Evolutionary conservation across 2,113 vertebrate species (phyloP), one percentile per base, ranked within the genome.

Genomic region (Cebus imitator): DNA sequence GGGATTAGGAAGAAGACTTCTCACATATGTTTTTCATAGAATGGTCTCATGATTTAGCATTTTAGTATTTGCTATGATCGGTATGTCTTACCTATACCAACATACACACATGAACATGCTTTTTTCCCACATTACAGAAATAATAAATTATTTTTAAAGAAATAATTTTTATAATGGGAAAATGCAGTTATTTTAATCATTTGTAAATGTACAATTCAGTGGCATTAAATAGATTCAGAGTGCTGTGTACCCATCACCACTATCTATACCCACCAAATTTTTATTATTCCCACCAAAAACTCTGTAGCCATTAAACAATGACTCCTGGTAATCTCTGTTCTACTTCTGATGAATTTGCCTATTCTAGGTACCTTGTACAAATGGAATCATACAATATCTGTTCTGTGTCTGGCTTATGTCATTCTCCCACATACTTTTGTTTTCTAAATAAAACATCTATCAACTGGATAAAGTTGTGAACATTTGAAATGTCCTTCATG

Each of bases 401-500:
- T 83, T 40, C 48, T 87, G 32, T 92, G 35, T 73, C 61, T 75
- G 78, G 18, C 5, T 61, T 86, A 55, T 57, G 23, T 48, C 93
- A 94, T 12, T 75, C 8, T 76, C 35, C 37, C 50, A 87, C 0
- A 2, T 43, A 40, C 40, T 87, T 89, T 82, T 64, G 55, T 72
- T 72, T 18, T 48, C 45, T 48, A 5, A 50, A 82, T 58, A 64
- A 73, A 92, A 35, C 37, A 55, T n/a, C 52, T 91, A 70, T 8
- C 21, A 58, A 17, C 37, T 90, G 32, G 23, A 57, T 82, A 92
- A 83, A 79, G 37, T 70, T 95, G 78, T 95, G 84, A 95, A 96
- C 95, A 43, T 66, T 27, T 64, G 35, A 73, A 88, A 55, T 23
- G 35, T 32, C n/a, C 66, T 90, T 82, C 9, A 37, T 50, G 48